These are phyloP conservation scores for Spinibarbus caldwelli DNA, from an alignment of 2,797 vertebrate genomes.

Conservation along the genomic window DNA sequence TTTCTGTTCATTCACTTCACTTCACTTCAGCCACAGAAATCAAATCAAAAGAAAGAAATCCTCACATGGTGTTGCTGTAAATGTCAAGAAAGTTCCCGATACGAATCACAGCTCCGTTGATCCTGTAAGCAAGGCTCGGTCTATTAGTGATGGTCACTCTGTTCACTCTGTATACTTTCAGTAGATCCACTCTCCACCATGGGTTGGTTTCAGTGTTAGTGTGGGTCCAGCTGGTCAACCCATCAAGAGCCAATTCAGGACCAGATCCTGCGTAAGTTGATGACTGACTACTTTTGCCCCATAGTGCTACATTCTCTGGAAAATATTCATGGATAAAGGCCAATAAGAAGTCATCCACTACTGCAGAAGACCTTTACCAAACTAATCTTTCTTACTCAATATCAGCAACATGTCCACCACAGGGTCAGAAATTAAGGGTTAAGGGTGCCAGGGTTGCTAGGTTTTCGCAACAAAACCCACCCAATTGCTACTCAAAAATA, in stretches of 20 bases:
- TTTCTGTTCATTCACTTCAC: background rate
- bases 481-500: no score
- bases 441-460: no score
- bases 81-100: background rate
- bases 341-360: background rate
- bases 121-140: background rate
- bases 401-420: no score
- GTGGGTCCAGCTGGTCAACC: background rate
- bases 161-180: background rate
- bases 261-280: accelerated
- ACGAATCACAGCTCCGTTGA: background rate
- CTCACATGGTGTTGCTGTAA: background rate
- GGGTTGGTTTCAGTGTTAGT: background rate
- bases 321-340: background rate
- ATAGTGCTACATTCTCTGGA: background rate
- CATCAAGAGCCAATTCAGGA: background rate
- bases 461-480: no score
- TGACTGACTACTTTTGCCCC: background rate
- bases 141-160: background rate
- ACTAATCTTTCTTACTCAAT: no score
- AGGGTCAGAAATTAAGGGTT: no score
- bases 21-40: background rate
- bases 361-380: background rate
- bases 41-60: background rate
- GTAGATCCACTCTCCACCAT: background rate